These are phyloP conservation scores for Apodemus speciosus DNA, from an alignment of 2,113 vertebrate species.

Conservation along the genomic window DNA sequence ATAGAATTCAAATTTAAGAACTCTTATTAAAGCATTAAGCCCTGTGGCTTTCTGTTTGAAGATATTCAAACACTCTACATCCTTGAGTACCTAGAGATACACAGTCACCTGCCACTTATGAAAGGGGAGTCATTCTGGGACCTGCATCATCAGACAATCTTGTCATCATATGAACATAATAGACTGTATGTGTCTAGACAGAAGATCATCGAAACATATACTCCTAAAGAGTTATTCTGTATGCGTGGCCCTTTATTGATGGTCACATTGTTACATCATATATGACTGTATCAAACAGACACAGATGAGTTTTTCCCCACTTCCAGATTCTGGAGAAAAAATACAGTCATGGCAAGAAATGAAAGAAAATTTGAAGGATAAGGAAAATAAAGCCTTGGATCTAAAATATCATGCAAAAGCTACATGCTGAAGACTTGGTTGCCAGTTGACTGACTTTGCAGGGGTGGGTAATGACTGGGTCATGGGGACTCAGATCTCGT, in stretches of 20 bases:
- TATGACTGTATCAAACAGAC: background rate
- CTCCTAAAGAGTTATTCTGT: too few species aligned
- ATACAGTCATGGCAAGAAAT: background rate
- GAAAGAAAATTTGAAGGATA: background rate
- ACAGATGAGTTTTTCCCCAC: background rate
- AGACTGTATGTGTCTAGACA: background rate
- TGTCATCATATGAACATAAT: background rate
- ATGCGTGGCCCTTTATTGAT: background rate
- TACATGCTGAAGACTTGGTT: background rate
- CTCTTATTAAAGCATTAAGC: background rate
- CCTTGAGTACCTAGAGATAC: background rate
- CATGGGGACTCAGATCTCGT: background rate
- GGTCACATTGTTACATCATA: background rate
- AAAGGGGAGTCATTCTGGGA: background rate
- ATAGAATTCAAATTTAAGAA: background rate
- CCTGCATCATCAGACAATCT: too few species aligned
- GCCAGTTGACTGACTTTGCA: background rate
- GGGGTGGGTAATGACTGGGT: background rate
- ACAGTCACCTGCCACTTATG: background rate
- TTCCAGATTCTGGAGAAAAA: background rate
- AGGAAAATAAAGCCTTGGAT: background rate
- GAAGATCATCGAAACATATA: background rate
- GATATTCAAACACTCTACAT: slow-evolving; percentile 11
- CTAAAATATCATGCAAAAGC: background rate
- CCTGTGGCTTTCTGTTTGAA: background rate